Percentiles rank a stretch among this genome's conserved stretches.
These are phyloP conservation scores for Syritta pipiens DNA, from an alignment of 2,888 invertebrate genomes.

Conservation along the genomic window DNA sequence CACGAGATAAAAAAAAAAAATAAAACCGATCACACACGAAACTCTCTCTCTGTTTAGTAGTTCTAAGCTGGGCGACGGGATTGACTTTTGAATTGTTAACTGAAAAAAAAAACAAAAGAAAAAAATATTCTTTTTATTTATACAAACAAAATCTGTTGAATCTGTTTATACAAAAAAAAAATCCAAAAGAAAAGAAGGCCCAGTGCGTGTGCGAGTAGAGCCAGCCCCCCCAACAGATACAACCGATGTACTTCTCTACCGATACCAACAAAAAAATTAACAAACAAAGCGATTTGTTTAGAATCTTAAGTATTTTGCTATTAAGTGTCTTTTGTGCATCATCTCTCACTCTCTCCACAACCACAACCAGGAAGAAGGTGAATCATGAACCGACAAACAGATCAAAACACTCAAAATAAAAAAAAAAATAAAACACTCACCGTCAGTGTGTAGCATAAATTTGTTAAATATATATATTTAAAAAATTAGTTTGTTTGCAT, in stretches of 20 bases:
- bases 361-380: slow-evolving; percentile 37
- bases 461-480: slow-evolving; percentile 59
- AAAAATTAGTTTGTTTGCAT: slow-evolving; percentile 58
- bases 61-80: slow-evolving; percentile 46
- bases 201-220: slow-evolving; percentile 44
- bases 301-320: slow-evolving; percentile 58
- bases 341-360: slow-evolving; percentile 33
- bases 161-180: slow-evolving; percentile 65
- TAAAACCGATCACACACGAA: slow-evolving; percentile 6
- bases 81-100: slow-evolving; percentile 70
- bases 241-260: slow-evolving; percentile 40
- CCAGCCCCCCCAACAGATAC: too few relatives aligned
- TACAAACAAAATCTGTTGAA: slow-evolving; percentile 41
- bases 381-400: too few relatives aligned
- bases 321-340: slow-evolving; percentile 57
- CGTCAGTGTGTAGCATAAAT: slow-evolving; percentile 62
- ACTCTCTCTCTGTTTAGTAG: slow-evolving; percentile 13
- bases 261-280: slow-evolving; percentile 40
- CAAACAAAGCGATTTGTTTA: slow-evolving; percentile 46
- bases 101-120: slow-evolving; percentile 55
- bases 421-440: slow-evolving; percentile 35
- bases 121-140: slow-evolving; percentile 63
- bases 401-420: slow-evolving; percentile 5
- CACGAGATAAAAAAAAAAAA: slow-evolving; percentile 38
- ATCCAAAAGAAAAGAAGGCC: slow-evolving; percentile 57